phyloP scores from a whole-genome alignment of 2,797 vertebrate genomes.

The Sebastes hubbsi region DNA sequence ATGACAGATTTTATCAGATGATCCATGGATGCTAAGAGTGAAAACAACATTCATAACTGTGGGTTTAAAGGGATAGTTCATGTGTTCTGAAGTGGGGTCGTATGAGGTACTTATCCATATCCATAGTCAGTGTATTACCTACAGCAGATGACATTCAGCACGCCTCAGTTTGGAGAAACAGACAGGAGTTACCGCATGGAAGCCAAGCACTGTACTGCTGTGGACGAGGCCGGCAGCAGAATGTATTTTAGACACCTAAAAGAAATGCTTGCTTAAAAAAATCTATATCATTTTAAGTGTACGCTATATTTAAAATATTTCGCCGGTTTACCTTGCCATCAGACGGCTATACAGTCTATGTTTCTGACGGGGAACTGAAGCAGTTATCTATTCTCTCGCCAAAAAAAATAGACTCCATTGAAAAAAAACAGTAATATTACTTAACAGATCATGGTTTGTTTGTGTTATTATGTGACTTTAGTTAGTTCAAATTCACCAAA shows the following conservation, averaged over 20 bases:
- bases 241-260: too few relatives aligned
- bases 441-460: background rate
- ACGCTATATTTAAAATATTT: background rate
- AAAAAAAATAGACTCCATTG: background rate
- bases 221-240: too few relatives aligned
- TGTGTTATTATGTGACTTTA: background rate
- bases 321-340: background rate
- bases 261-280: too few relatives aligned
- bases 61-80: background rate
- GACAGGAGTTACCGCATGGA: too few relatives aligned
- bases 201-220: too few relatives aligned
- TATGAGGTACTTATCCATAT: background rate
- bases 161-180: too few relatives aligned
- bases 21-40: conserved; percentile 62
- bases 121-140: background rate
- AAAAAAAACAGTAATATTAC: background rate
- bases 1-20: conserved; percentile 46
- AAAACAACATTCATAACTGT: background rate
- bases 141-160: background rate
- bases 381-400: too few relatives aligned
- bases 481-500: background rate
- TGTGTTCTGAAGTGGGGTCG: background rate
- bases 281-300: background rate
- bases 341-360: too few relatives aligned
- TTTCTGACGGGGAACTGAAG: too few relatives aligned